Conservation (phyloP, 2,113 vertebrate species). For the Periophthalmus modestus region DNA sequence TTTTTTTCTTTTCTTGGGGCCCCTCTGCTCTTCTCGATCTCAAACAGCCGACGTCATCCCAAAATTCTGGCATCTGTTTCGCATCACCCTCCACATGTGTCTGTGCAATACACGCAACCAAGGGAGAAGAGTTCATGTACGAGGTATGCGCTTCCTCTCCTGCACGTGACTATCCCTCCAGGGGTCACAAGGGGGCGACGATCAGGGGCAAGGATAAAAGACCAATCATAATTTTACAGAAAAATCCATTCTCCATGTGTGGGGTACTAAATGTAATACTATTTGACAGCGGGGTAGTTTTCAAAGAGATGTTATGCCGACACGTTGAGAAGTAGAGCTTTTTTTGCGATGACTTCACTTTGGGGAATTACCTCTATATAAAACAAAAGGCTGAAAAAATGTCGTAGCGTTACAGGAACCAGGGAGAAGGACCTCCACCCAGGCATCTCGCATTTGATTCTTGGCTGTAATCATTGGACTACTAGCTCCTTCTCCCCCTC, state of each 20-base stretch:
- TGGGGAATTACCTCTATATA: conserved; percentile 6
- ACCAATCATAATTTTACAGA: not conserved
- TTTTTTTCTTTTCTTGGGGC: conserved; percentile 22
- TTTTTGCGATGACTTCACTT: conserved; percentile 21
- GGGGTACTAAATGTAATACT: not conserved
- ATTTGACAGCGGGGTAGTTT: conserved; percentile 9
- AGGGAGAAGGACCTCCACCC: conserved; percentile 63
- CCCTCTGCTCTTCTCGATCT: conserved; percentile 12
- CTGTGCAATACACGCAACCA: conserved; percentile 51
- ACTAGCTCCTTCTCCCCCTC: conserved; percentile 21
- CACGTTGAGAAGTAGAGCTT: not conserved
- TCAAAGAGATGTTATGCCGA: not conserved
- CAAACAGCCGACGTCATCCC: conserved; percentile 48
- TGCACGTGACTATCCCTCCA: conserved; percentile 38
- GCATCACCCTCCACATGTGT: conserved; percentile 58
- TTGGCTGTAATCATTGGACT: conserved; percentile 52
- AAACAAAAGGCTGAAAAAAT: conserved; percentile 19
- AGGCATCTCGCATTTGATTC: conserved; percentile 54
- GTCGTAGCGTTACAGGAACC: conserved; percentile 40
- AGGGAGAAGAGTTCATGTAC: conserved; percentile 61
- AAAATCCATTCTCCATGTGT: not conserved
- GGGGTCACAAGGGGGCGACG: conserved; percentile 38
- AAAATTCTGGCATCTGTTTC: conserved; percentile 67
- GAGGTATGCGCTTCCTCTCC: conserved; percentile 64
- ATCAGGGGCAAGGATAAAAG: not conserved